Conservation (phyloP, 2,113 vertebrate genomes). For the Pituophis catenifer region DNA sequence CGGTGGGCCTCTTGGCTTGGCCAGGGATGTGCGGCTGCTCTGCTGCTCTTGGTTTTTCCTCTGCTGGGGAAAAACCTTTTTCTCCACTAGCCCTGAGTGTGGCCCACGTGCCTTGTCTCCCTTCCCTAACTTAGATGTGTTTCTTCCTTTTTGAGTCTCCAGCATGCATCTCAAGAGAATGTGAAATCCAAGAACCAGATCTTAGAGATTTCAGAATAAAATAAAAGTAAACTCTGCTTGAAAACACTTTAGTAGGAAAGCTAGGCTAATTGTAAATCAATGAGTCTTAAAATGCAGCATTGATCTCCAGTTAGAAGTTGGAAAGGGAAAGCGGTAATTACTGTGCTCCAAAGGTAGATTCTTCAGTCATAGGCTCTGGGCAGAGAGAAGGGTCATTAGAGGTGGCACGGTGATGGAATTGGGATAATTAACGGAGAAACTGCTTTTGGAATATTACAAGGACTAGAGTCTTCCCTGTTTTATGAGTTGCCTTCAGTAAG, state of each 20-base stretch:
- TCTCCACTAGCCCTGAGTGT: constrained; percentile 12
- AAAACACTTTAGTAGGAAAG: constrained; percentile 80
- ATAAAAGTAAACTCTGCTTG: constrained; percentile 84
- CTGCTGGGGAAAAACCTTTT: background rate
- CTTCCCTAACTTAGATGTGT: background rate
- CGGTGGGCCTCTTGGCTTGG: background rate
- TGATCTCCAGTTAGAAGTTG: constrained; percentile 90
- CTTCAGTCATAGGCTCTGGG: constrained; percentile 76
- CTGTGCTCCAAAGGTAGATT: constrained; percentile 76
- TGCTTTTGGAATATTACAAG: constrained; percentile 79
- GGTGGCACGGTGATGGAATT: constrained; percentile 71
- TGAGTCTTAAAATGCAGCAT: constrained; percentile 91
- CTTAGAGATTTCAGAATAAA: constrained; percentile 79
- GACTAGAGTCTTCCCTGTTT: constrained; percentile 69
- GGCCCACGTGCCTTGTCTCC: background rate
- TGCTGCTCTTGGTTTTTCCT: background rate
- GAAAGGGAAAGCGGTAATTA: constrained; percentile 82
- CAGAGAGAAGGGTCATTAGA: constrained; percentile 77
- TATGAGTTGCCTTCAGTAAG: constrained; percentile 65
- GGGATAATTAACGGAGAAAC: constrained; percentile 81
- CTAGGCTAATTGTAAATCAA: constrained; percentile 92
- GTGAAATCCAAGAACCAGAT: constrained; percentile 74
- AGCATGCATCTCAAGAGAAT: constrained; percentile 65
- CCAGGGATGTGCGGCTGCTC: background rate
- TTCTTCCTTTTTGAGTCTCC: constrained; percentile 47